Percentiles rank a stretch among this genome's conserved stretches.
These are phyloP conservation scores for Blastomussa wellsi DNA, from an alignment of 92 coral and sea anemone genomes.

Conservation along the genomic window DNA sequence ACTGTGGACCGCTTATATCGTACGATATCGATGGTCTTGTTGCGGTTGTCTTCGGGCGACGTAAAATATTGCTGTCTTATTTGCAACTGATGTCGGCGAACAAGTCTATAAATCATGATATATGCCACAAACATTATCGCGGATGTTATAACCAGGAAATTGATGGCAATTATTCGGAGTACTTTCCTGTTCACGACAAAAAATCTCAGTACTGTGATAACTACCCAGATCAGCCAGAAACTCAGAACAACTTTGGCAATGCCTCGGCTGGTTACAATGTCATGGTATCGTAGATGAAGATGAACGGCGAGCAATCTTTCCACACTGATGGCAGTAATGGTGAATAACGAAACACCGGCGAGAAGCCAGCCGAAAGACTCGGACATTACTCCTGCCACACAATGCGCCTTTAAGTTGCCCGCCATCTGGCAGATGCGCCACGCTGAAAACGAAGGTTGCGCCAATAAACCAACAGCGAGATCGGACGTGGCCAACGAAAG, in stretches of 20 bases:
- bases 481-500: slow-evolving; percentile 33
- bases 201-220: slow-evolving; percentile 18
- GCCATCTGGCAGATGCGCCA: slow-evolving; percentile 31
- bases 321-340: slow-evolving; percentile 31
- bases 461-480: slow-evolving; percentile 28
- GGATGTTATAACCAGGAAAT: slow-evolving; percentile 25
- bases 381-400: slow-evolving; percentile 28
- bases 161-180: slow-evolving; percentile 32
- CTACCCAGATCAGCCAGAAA: slow-evolving; percentile 39
- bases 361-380: slow-evolving; percentile 41
- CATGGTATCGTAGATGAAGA: slow-evolving; percentile 37
- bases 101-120: slow-evolving; percentile 24
- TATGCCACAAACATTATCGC: slow-evolving; percentile 33
- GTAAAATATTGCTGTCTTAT: slow-evolving; percentile 29
- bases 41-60: background rate
- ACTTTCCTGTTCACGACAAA: slow-evolving; percentile 17
- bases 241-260: slow-evolving; percentile 22
- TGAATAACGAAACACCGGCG: slow-evolving; percentile 41
- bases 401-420: slow-evolving; percentile 2
- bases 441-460: slow-evolving; percentile 35
- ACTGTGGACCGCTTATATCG: slow-evolving; percentile 41
- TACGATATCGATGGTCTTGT: slow-evolving; percentile 28
- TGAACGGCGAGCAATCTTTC: slow-evolving; percentile 38
- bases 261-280: slow-evolving; percentile 22
- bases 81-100: slow-evolving; percentile 39